Conservation (phyloP, 2,888 invertebrate species). For the Epirrita christyi region DNA sequence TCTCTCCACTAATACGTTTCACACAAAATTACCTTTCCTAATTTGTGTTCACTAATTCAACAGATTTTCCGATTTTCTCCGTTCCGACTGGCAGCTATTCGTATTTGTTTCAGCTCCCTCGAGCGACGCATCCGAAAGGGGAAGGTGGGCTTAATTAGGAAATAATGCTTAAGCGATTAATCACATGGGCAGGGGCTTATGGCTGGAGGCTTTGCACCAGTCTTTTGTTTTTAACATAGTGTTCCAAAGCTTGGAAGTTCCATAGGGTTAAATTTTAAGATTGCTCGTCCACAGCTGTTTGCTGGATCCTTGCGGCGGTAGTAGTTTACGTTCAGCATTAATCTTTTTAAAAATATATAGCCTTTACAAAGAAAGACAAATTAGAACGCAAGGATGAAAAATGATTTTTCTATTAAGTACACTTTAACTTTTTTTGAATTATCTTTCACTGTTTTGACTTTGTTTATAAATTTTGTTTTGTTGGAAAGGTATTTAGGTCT, state of each 20-base stretch:
- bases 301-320: constrained; percentile 16
- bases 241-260: constrained; percentile 6
- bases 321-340: constrained; percentile 4
- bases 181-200: constrained; percentile 65
- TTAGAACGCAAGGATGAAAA: no score
- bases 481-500: neutral
- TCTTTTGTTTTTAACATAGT: constrained; percentile 54
- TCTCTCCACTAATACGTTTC: constrained; percentile 20
- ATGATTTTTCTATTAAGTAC: no score
- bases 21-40: constrained; percentile 51
- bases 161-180: constrained; percentile 82
- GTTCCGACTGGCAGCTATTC: constrained; percentile 57
- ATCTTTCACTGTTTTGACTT: no score
- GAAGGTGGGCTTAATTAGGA: constrained; percentile 82
- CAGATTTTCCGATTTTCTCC: constrained; percentile 72
- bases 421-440: no score
- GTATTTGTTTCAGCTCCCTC: constrained; percentile 70
- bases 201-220: constrained; percentile 41
- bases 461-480: no score
- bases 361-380: constrained; percentile 3
- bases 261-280: constrained; percentile 3
- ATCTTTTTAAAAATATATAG: constrained; percentile 9
- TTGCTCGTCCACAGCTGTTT: constrained; percentile 10
- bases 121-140: constrained; percentile 66
- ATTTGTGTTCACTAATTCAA: constrained; percentile 70